These are phyloP conservation scores for Pocillopora grandis DNA, from an alignment of 92 coral and sea anemone species.

Conservation along the genomic window DNA sequence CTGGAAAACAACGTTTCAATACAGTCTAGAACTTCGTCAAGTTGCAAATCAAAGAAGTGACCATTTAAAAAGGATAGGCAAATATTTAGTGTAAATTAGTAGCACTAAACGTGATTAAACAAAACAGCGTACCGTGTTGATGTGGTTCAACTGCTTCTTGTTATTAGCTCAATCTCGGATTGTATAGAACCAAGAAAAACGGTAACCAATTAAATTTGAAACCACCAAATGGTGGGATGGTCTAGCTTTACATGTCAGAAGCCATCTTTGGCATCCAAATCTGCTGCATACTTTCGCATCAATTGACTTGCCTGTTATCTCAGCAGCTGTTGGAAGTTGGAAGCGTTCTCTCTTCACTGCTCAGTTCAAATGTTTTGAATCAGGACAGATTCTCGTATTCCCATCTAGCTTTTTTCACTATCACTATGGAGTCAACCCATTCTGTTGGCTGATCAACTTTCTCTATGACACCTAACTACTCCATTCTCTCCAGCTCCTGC, in stretches of 20 bases:
- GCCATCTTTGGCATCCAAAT: slow-evolving; percentile 38
- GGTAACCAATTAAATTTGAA: slow-evolving; percentile 35
- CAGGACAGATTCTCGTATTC: slow-evolving; percentile 32
- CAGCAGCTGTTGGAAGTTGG: slow-evolving; percentile 21
- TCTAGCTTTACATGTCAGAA: slow-evolving; percentile 48
- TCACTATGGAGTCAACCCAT: slow-evolving; percentile 39
- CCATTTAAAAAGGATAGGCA: too few relatives aligned
- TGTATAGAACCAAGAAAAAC: slow-evolving; percentile 20
- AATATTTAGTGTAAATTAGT: too few relatives aligned
- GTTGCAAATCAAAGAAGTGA: too few relatives aligned
- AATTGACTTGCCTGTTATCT: slow-evolving; percentile 21
- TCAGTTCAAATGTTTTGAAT: slow-evolving; percentile 38
- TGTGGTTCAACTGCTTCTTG: too few relatives aligned
- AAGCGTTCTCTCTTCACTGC: slow-evolving; percentile 38
- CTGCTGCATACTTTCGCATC: slow-evolving; percentile 14
- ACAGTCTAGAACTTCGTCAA: too few relatives aligned
- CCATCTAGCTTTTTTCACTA: slow-evolving; percentile 34
- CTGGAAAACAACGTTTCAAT: too few relatives aligned
- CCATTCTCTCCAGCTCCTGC: slow-evolving; percentile 18
- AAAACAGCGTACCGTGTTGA: too few relatives aligned
- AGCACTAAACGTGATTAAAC: too few relatives aligned
- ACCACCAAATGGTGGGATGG: slow-evolving; percentile 44
- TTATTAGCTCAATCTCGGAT: too few relatives aligned
- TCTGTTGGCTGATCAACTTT: slow-evolving; percentile 46
- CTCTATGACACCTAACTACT: slow-evolving; percentile 20